These are phyloP conservation scores for Eupeodes latifasciatus DNA, from an alignment of 2,888 invertebrate species.

Conservation along the genomic window DNA sequence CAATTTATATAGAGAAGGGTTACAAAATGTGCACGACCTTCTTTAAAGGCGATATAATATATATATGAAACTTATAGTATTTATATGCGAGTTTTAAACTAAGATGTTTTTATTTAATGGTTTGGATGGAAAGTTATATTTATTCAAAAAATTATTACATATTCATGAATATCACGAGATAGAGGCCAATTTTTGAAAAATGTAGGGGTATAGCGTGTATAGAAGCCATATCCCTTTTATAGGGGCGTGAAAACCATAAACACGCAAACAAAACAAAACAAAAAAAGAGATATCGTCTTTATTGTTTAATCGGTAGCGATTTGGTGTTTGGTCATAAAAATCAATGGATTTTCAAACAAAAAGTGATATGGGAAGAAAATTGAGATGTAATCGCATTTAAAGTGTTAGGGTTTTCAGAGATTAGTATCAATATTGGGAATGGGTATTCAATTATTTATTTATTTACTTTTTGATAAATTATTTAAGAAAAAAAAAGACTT, in stretches of 20 bases:
- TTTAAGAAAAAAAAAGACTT: no score
- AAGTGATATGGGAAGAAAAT: background rate
- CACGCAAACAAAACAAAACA: background rate
- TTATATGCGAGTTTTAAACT: slow-evolving; percentile 58
- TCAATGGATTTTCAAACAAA: background rate
- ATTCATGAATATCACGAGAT: slow-evolving; percentile 23
- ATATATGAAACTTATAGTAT: background rate
- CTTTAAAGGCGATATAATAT: background rate
- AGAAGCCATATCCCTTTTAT: background rate
- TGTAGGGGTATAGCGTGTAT: slow-evolving; percentile 6
- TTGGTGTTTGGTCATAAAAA: slow-evolving; percentile 8
- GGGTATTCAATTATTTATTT: no score
- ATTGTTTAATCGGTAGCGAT: slow-evolving; percentile 11
- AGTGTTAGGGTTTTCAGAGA: no score
- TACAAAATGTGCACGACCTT: background rate
- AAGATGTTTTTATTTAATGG: slow-evolving; percentile 66
- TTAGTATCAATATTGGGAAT: no score
- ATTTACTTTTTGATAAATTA: no score
- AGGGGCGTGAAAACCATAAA: background rate
- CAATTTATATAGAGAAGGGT: slow-evolving; percentile 15
- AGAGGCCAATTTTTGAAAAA: slow-evolving; percentile 32
- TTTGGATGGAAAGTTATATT: slow-evolving; percentile 69
- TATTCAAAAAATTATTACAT: slow-evolving; percentile 63
- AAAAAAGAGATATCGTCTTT: background rate
- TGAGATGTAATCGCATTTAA: no score